Percentiles rank a stretch among this genome's conserved stretches.
Conservation (phyloP, 2,797 vertebrate species). For the Cryptoprocta ferox region DNA sequence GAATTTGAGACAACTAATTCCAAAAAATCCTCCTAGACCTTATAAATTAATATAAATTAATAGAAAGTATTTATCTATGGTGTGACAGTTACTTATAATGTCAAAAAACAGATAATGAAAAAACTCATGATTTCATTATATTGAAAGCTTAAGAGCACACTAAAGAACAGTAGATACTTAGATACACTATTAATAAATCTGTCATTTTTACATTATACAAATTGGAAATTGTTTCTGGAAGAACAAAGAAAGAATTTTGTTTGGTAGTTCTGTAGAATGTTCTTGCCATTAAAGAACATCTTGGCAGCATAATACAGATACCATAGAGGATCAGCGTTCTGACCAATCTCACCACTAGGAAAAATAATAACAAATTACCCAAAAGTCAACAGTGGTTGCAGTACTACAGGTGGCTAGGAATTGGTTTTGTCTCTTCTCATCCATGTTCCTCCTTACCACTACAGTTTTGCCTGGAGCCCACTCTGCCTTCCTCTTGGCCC, state of each 20-base stretch:
- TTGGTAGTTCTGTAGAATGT: not conserved
- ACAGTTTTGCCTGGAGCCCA: not conserved
- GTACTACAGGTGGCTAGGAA: not conserved
- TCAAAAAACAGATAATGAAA: not conserved
- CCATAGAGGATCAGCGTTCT: not conserved
- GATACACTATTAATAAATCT: not conserved
- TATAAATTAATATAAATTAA: not conserved
- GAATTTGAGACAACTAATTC: not conserved
- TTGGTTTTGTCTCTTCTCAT: not conserved
- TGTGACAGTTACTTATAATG: not conserved
- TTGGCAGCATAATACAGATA: not conserved
- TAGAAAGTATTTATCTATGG: not conserved
- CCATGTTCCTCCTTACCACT: not conserved
- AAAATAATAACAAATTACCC: not conserved
- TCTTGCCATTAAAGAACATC: not conserved
- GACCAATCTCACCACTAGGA: not conserved
- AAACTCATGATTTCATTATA: not conserved
- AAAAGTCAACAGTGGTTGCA: not conserved
- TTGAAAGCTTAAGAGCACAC: not conserved
- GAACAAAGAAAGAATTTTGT: not conserved
- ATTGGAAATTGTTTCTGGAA: not conserved
- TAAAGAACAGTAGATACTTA: not conserved
- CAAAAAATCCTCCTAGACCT: not conserved
- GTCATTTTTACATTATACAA: not conserved
- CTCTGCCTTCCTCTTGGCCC: not conserved